Base-by-base conservation (phyloP, 2,113 vertebrate species). In the Leptodactylus fuscus region DNA sequence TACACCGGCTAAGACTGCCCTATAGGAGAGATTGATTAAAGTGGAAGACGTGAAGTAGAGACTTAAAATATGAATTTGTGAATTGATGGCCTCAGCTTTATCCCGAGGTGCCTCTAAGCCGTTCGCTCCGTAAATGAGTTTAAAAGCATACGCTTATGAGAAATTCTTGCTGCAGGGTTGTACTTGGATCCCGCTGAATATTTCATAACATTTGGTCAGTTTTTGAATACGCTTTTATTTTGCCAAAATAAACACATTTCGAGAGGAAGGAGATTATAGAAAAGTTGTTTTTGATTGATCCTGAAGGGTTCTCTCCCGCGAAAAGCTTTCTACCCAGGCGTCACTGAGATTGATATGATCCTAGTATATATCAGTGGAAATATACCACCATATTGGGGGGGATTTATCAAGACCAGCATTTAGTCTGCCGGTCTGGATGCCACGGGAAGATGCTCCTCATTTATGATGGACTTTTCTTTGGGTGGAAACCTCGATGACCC, bases 31-130 rank as follows among this genome's bases (percentile, higher is more conserved):
- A 60, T 16, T 53, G 51, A 79, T 58, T 36, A 58, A 58, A 79
- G n/a, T 36, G 5, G 51, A 75, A 18, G 10, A 41, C 16, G 10
- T 10, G 13, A 76, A 20, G n/a, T 44, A 41, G n/a, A 60, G 34
- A 60, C 44, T 41, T 41, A 80, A n/a, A 53, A 55, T 36, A 16
- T 36, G 12, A 55, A 34, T 34, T 8, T 6, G 16, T 38, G 77
- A 80, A 62, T 62, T 80, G 53, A 62, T 80, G 55, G 34, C 20
- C 36, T 80, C 36, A 1, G 36, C 36, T 80, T 80, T 44, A 80
- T 60, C 20, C n/a, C 1, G 2, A 3, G n/a, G 5, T 27, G 53
- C 51, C 77, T 79, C 53, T 16, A 9, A 79, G 51, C 77, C 13
- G 15, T 38, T 16, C 53, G 22, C 77, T 41, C 38, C 4, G 38